phyloP scores from a whole-genome alignment of 2,888 invertebrate species.

The Sinelater perroti region DNA sequence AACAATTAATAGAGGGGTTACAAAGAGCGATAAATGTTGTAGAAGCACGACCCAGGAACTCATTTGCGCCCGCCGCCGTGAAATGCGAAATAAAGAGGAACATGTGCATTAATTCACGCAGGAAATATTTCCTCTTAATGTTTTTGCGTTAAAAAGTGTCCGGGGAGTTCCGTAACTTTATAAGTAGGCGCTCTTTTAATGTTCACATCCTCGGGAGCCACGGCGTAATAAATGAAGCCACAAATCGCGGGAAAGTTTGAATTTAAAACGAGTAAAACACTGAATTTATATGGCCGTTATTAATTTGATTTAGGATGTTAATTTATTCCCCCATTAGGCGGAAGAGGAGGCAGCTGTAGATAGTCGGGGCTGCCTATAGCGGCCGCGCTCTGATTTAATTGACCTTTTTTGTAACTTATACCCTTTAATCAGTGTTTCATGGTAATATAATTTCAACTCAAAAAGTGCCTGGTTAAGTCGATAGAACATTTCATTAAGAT shows the following conservation, averaged over 20 bases:
- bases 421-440: conserved; percentile 1
- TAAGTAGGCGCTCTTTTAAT: conserved; percentile 15
- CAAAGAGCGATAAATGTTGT: too few species aligned
- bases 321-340: conserved; percentile 1
- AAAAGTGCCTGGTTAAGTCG: neutral
- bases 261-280: conserved; percentile 10
- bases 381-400: conserved; percentile 13
- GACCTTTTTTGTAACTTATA: neutral
- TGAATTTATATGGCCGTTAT: conserved; percentile 11
- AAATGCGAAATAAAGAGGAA: neutral
- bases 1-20: too few species aligned
- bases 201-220: conserved; percentile 9
- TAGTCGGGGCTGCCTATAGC: conserved; percentile 7
- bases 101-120: conserved; percentile 12
- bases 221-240: conserved; percentile 10
- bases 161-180: conserved; percentile 10
- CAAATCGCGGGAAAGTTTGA: conserved; percentile 8
- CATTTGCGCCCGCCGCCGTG: neutral
- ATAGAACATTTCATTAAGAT: too few species aligned
- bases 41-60: conserved; percentile 7
- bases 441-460: neutral
- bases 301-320: conserved; percentile 6
- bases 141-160: conserved; percentile 7
- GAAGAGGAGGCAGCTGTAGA: neutral
- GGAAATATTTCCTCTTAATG: conserved; percentile 13